Evolutionary conservation across 2,797 vertebrate species (phyloP), one percentile per base, ranked within the genome.

Genomic region (Muscicapa comitata): DNA sequence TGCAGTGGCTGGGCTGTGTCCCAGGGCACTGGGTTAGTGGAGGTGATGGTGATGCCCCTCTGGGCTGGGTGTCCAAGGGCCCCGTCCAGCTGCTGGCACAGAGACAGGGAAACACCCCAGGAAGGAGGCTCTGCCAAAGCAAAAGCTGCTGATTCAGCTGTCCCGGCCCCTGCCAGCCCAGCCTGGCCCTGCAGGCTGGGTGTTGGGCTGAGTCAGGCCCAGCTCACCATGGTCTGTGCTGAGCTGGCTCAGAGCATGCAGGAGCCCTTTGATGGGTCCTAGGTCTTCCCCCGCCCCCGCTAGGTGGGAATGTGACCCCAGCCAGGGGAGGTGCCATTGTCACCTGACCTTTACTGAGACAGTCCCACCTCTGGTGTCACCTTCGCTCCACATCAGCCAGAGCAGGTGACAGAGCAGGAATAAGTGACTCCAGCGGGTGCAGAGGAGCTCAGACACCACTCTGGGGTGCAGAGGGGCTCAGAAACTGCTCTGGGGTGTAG

Each of bases 201-300:
- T 6, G 75, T 81, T 81, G 88, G 50, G 57, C 1, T 94, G 88
- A 95, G 83, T 96, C 95, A 96, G 80, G 83, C 53, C 29, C 79
- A 57, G 72, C 63, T 94, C 93, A 86, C 23, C 45, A 1, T 0
- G 28, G 14, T 11, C 59, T 59, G 61, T n/a, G 54, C 83, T 55
- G 43, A 42, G 55, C 42, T 35, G 51, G 54, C 63, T 47, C 40
- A 35, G 58, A 25, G 17, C 38, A 17, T 2, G 31, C 35, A 63
- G 70, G 42, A 87, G 10, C 17, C 37, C 54, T 89, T 59, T 17
- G 17, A 28, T 53, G 47, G 50, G n/a, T 26, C 18, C 42, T 14
- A n/a, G 25, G 17, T 51, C 40, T 48, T 31, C 7, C 43, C 13
- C 40, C 68, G n/a, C 11, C 28, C 28, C 24, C 3, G 4, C 35